A percentile compares a stretch with the other conserved stretches of the same genome.
Conservation (phyloP, 2,113 vertebrate genomes). For the Alectura lathami region DNA sequence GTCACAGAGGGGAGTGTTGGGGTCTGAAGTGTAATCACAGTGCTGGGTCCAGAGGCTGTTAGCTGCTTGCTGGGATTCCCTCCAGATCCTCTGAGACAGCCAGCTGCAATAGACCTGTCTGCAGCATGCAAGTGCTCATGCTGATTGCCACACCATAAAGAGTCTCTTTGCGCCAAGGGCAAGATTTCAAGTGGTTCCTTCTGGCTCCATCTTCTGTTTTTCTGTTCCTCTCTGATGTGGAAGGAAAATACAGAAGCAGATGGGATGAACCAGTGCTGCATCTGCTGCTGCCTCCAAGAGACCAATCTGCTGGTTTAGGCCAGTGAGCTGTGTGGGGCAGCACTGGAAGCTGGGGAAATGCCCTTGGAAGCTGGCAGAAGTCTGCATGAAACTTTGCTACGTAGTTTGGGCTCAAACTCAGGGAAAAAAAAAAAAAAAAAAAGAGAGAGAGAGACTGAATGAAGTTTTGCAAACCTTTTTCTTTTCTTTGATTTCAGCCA, state of each 20-base stretch:
- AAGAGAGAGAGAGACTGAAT: background rate
- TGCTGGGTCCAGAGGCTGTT: background rate
- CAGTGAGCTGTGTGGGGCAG: background rate
- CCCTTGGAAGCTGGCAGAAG: background rate
- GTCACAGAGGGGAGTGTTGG: background rate
- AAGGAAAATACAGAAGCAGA: background rate
- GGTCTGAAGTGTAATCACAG: background rate
- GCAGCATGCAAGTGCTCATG: background rate
- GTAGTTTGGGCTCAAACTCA: background rate
- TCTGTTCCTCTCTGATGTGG: background rate
- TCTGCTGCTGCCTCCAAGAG: background rate
- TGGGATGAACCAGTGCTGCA: background rate
- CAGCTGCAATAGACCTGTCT: background rate
- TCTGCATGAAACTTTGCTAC: background rate
- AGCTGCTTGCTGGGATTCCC: background rate
- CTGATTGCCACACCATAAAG: background rate
- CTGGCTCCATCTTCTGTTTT: background rate
- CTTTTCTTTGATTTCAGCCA: background rate
- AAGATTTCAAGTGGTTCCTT: background rate
- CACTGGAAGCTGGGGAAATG: background rate
- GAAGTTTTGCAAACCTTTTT: background rate
- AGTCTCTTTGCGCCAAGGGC: background rate
- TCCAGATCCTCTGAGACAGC: background rate
- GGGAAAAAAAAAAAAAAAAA: background rate
- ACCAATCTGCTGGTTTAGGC: background rate